These are phyloP conservation scores for Ptycholaimellus sp. DNA, from an alignment of 2,888 invertebrate species.

Conservation along the genomic window DNA sequence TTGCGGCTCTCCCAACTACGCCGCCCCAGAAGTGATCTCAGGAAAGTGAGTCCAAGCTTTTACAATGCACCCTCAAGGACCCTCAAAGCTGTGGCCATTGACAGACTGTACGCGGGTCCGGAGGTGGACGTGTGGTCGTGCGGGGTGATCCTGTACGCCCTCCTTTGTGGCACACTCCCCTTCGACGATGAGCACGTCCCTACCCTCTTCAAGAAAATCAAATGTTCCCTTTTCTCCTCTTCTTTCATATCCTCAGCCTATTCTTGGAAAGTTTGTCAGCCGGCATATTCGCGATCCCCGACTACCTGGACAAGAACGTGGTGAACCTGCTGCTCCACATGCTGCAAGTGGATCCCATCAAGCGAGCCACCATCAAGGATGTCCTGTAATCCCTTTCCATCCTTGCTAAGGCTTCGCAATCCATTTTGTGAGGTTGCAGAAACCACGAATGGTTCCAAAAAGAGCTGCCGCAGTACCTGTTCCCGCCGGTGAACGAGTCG, in stretches of 20 bases:
- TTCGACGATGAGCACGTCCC: slow-evolving; percentile 97
- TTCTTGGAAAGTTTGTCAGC: slow-evolving; percentile 31
- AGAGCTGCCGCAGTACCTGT: slow-evolving; percentile 75
- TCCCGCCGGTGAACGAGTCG: slow-evolving; percentile 78
- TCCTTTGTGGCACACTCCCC: slow-evolving; percentile 63
- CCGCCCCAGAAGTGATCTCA: slow-evolving; percentile 89
- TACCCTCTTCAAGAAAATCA: slow-evolving; percentile 81
- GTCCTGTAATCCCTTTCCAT: slow-evolving; percentile 40
- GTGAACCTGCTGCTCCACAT: slow-evolving; percentile 69
- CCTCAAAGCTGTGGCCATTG: neutral
- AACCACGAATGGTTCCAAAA: slow-evolving; percentile 96
- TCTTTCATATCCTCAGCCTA: neutral
- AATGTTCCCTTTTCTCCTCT: slow-evolving; percentile 37
- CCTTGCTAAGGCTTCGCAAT: slow-evolving; percentile 1
- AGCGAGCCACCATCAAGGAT: slow-evolving; percentile 75
- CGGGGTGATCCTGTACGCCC: slow-evolving; percentile 77
- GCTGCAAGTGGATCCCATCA: slow-evolving; percentile 89
- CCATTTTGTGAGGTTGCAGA: slow-evolving; percentile 23
- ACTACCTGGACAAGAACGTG: slow-evolving; percentile 74
- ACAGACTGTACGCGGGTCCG: slow-evolving; percentile 68
- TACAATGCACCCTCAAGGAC: neutral
- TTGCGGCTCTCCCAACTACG: slow-evolving; percentile 95
- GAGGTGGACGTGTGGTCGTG: slow-evolving; percentile 99
- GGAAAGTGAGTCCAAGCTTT: slow-evolving; percentile 40
- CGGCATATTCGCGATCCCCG: slow-evolving; percentile 85